A percentile compares a stretch with the other conserved stretches of the same genome.
Conservation (phyloP, 2,797 vertebrate genomes). For the Macropus fuliginosus region DNA sequence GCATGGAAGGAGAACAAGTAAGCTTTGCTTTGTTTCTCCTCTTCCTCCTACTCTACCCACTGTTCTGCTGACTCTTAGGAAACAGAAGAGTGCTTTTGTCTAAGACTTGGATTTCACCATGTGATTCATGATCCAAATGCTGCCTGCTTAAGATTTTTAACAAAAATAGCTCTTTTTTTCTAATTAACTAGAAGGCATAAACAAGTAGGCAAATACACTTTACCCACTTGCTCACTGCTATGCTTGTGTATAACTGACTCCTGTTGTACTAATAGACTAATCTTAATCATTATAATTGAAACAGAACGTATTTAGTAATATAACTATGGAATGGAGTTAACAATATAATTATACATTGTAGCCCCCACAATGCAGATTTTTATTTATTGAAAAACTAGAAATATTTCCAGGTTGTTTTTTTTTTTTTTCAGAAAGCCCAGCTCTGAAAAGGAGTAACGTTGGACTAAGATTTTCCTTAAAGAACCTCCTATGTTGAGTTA, state of each 20-base stretch:
- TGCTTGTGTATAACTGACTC: neutral
- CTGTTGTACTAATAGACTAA: neutral
- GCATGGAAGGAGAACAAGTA: neutral
- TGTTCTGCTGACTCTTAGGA: neutral
- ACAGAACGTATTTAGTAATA: neutral
- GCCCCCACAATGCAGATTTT: neutral
- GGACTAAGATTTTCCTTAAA: neutral
- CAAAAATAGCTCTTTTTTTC: neutral
- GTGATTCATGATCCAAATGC: neutral
- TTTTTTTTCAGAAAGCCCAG: neutral
- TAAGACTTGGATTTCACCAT: neutral
- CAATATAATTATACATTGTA: neutral
- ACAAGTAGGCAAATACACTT: neutral
- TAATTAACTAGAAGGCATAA: neutral
- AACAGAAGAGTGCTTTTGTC: neutral
- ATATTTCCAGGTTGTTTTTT: neutral
- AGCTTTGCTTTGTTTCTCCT: neutral
- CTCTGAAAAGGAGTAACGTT: neutral
- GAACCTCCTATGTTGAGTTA: neutral
- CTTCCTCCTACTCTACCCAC: conserved; percentile 3
- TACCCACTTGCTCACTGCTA: neutral
- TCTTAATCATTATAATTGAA: neutral
- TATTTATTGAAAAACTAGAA: neutral
- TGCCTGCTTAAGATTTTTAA: neutral
- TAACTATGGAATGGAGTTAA: neutral